Base-by-base conservation (phyloP, 2,888 invertebrate species). In the Acrocyrtus sp. region DNA sequence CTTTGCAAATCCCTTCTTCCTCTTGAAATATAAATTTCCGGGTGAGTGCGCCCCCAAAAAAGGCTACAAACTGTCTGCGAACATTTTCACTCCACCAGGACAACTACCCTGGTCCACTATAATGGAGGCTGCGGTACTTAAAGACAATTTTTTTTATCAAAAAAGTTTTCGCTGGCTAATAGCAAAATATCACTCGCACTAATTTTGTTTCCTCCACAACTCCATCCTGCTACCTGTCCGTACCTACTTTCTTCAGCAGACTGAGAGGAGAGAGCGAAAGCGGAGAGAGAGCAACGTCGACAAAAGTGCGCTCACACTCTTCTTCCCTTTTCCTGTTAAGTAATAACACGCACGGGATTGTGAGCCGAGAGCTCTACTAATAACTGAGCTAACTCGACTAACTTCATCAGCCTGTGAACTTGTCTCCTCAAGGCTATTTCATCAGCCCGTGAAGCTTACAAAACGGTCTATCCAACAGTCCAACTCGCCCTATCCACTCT, bases 351-450 rank as follows among this genome's bases (percentile, higher is more conserved):
- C 62, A 48, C 50, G 27, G 51, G 51, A 47, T 6, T 19, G 41
- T 41, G 45, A 50, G 21, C 26, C 51, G 21, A 21, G 39, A 48
- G 41, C 19, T 54, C 29, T 57, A 34, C 34, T 34, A 66, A 66
- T 50, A 57, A 66, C 48, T 50, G 57, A 57, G 39, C 54, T 65
- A 27, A n/a, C 34, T 12, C 21, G 21, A 65, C 65, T 47, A 34
- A 34, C 34, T 34, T 34, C 34, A 34, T 34, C 5, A 8, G 5
- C 34, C 5, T 34, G 12, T 34, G 29, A 65, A 39, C 50, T 51
- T 63, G 65, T 65, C 65, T 65, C 65, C 65, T 56, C 66, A 66
- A 66, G 66, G 66, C 66, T 66, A 66, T 66, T 17, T 19, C 5
- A 34, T 29, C 17, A 54, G 6, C 5, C 34, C 34, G 12, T 34